Percentiles rank a stretch among this genome's conserved stretches.
phyloP scores from a whole-genome alignment of 2,113 vertebrate genomes.

The Psilopogon haemacephalus region DNA sequence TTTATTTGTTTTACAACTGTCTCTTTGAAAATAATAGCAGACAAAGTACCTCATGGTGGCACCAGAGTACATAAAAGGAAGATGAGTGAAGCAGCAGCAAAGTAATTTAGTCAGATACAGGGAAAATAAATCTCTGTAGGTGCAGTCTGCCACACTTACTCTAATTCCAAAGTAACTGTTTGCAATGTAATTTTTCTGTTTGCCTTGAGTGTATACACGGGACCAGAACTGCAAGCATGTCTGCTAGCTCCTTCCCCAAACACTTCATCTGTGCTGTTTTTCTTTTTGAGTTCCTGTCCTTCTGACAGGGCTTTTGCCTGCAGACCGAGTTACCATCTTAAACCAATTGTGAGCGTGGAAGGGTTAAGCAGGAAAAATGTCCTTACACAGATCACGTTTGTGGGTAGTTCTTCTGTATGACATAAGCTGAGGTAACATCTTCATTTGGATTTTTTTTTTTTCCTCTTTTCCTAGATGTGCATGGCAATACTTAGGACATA shows the following conservation, averaged over 20 bases:
- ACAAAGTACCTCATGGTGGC: constrained; percentile 48
- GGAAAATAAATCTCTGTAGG: background rate
- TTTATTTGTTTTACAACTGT: background rate
- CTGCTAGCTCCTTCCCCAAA: background rate
- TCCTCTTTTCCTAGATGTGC: constrained; percentile 79
- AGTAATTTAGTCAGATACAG: background rate
- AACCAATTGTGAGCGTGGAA: background rate
- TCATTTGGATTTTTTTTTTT: background rate
- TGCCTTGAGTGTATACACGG: background rate
- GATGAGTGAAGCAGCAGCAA: background rate
- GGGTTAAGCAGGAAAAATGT: background rate
- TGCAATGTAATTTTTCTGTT: background rate
- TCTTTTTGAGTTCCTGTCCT: background rate
- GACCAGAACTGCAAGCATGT: no score
- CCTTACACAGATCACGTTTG: background rate
- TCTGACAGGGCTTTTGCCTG: background rate
- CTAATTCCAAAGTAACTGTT: background rate
- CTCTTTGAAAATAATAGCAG: background rate
- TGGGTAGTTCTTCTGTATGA: background rate
- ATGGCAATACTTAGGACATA: constrained; percentile 82
- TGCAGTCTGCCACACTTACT: background rate
- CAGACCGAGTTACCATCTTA: background rate
- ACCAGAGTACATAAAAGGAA: constrained; percentile 41
- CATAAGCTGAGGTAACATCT: background rate
- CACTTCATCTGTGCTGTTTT: background rate